These are phyloP conservation scores for Chinchilla lanigera DNA, from an alignment of 2,113 vertebrate genomes.

Conservation along the genomic window DNA sequence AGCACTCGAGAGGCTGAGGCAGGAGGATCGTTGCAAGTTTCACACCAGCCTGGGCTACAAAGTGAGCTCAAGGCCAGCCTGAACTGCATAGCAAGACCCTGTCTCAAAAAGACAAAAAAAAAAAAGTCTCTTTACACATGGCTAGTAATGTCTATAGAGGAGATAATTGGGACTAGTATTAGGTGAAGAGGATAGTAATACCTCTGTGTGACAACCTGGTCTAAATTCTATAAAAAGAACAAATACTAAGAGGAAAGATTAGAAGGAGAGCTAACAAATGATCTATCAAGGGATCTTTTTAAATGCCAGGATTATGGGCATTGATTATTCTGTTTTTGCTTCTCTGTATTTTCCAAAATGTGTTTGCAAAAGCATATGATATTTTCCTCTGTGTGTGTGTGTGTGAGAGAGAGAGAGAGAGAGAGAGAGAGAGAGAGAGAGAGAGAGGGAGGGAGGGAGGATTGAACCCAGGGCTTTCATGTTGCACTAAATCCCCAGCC, in stretches of 20 bases:
- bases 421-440: neutral
- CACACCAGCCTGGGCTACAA: too few relatives aligned
- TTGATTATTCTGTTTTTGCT: neutral
- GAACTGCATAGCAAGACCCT: too few relatives aligned
- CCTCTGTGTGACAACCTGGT: neutral
- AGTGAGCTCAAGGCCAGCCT: too few relatives aligned
- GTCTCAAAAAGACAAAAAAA: too few relatives aligned
- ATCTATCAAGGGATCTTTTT: neutral
- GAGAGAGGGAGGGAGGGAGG: neutral
- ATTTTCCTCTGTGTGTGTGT: neutral
- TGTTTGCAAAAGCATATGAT: neutral
- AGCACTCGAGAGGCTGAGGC: too few relatives aligned
- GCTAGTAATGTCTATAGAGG: neutral
- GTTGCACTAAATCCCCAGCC: neutral
- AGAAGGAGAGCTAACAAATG: neutral
- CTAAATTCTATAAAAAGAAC: slow-evolving; percentile 8
- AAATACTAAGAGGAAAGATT: neutral
- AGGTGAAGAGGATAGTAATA: neutral
- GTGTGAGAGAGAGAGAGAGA: neutral
- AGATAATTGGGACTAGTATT: neutral
- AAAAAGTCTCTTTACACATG: neutral
- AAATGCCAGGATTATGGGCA: neutral
- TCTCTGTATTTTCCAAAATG: slow-evolving; percentile 51
- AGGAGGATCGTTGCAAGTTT: too few relatives aligned
- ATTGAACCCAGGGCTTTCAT: neutral